Base-by-base conservation (phyloP, 2,888 invertebrate genomes). In the Drosophila histrio region DNA sequence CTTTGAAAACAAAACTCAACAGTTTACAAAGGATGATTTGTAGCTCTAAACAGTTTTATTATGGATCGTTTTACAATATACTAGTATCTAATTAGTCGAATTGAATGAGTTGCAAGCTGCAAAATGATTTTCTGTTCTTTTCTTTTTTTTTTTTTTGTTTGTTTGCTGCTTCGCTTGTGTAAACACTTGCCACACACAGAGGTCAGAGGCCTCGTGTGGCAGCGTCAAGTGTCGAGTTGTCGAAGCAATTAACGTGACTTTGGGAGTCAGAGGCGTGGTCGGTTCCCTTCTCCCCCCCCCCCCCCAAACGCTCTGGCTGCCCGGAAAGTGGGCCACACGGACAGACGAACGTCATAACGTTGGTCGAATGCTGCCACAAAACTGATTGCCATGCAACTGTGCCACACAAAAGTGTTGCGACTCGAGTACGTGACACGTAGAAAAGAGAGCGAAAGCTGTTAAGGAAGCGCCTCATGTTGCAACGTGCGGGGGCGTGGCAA, bases 161-260 rank as follows among this genome's bases (percentile, higher is more conserved):
- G 5, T 7, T n/a, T 36, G 17, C 9, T 36, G 36, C 4, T 32
- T 50, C 9, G 6, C 19, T 46, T 13, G n/a, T 26, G 8, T 19
- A 4, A 2, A 19, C 38, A 46, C 36, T 43, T 50, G 4, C 21
- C 52, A 57, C 21, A 34, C 52, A 57, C 21, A 34, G 19, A 19
- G 47, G 63, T 72, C 75, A 56, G 32, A 59, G 72, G 75, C 61
- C 73, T 50, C 64, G 62, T 57, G 57, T 49, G 53, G 34, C 61
- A 50, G 62, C 59, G 76, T 77, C 67, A 72, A 65, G 71, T 77
- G 85, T 65, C 70, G 50, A 54, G 53, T 46, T 74, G 73, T 82
- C 77, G 85, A 79, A 70, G 83, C 75, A 79, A 85, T 85, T 85
- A 85, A 82, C 83, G 62, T 79, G 82, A 81, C 85, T 85, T 77